Conservation (phyloP, 2,797 vertebrate species). For the Pangasius macronema region DNA sequence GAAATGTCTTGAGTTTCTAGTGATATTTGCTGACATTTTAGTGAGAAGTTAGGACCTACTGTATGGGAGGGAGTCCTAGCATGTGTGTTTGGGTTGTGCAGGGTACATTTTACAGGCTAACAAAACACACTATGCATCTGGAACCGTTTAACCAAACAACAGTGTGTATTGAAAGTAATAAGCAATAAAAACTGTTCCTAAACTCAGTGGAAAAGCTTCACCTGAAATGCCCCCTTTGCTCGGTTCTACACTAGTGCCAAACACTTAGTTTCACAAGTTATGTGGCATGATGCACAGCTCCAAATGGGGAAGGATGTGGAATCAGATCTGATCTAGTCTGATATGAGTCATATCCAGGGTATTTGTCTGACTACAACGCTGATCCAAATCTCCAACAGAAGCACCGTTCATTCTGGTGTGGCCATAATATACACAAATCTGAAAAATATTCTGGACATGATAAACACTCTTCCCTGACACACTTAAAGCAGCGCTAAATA, state of each 20-base stretch:
- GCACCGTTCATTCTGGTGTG: neutral
- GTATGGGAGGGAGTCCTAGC: too few relatives aligned
- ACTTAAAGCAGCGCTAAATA: neutral
- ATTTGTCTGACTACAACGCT: neutral
- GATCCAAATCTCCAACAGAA: neutral
- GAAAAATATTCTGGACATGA: neutral
- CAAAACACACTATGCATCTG: conserved; percentile 1
- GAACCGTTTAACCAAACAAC: conserved; percentile 13
- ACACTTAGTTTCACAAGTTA: neutral
- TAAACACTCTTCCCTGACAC: neutral
- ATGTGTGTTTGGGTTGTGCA: neutral
- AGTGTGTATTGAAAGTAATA: neutral
- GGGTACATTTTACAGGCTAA: conserved; percentile 24
- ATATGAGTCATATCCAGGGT: conserved; percentile 26
- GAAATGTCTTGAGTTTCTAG: neutral
- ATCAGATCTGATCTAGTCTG: conserved; percentile 29
- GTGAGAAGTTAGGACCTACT: neutral
- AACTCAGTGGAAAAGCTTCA: neutral
- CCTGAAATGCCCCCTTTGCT: conserved; percentile 16
- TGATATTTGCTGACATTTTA: neutral
- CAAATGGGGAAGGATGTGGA: conserved; percentile 34
- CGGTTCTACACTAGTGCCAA: neutral
- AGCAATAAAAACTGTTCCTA: neutral
- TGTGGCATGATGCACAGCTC: neutral
- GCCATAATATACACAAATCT: neutral